These are phyloP conservation scores for Caenorhabditis wallacei DNA, from an alignment of 2,888 invertebrate species.

Conservation along the genomic window DNA sequence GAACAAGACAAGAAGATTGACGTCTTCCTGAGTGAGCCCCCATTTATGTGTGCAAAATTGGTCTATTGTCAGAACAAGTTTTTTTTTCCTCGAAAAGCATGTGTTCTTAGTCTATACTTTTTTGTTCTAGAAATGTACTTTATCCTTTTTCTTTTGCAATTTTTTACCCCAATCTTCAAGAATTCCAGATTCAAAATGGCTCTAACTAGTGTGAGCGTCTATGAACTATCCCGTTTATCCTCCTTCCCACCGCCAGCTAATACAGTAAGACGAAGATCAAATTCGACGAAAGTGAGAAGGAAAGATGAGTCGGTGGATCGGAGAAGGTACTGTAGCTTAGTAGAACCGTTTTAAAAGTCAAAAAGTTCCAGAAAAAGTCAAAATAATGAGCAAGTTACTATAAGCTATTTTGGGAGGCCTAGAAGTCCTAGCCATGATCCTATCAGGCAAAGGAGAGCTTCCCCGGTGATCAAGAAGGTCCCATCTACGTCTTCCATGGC, in stretches of 20 bases:
- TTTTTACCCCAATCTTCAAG: too few relatives aligned
- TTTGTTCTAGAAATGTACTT: too few relatives aligned
- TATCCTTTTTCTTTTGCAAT: too few relatives aligned
- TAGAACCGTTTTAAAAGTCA: background rate
- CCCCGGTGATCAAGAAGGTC: conserved; percentile 4
- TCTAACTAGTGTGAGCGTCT: conserved; percentile 49
- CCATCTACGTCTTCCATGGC: background rate
- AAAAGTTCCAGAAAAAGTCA: background rate
- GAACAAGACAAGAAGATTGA: conserved; percentile 33
- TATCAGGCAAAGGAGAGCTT: background rate
- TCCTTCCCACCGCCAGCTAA: conserved; percentile 4
- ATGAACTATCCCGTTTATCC: conserved; percentile 41
- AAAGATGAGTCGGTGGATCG: conserved; percentile 26
- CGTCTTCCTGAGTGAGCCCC: conserved; percentile 35
- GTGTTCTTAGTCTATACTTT: too few relatives aligned
- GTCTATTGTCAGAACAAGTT: background rate
- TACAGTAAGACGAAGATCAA: conserved; percentile 35
- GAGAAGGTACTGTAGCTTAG: background rate
- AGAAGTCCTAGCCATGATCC: too few relatives aligned
- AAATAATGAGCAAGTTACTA: conserved; percentile 18
- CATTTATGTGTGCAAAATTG: conserved; percentile 1
- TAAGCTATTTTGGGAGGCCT: too few relatives aligned
- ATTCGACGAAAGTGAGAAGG: conserved; percentile 52
- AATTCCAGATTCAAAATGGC: too few relatives aligned
- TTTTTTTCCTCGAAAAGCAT: too few relatives aligned